Evolutionary conservation across 2,888 invertebrate species (phyloP).

Genomic region (Tortricodes alternella): DNA sequence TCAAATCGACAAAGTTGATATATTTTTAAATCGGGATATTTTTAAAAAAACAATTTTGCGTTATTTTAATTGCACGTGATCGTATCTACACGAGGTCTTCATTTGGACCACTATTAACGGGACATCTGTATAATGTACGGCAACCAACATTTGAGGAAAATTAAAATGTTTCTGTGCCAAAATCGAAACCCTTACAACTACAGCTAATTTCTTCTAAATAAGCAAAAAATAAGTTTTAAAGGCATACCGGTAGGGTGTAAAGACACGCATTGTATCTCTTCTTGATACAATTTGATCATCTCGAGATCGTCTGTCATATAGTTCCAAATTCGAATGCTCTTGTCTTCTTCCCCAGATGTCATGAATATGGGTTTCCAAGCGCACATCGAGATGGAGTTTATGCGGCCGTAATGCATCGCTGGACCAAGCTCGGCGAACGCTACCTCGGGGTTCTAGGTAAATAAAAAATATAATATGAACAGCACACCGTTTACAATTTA

Average conservation of each 20-base stretch:
- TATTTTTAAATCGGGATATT: too few relatives aligned
- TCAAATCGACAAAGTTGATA: too few relatives aligned
- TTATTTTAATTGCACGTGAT: too few relatives aligned
- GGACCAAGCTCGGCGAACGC: constrained; percentile 87
- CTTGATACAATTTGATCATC: constrained; percentile 90
- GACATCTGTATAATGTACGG: too few relatives aligned
- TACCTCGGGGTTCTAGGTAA: constrained; percentile 79
- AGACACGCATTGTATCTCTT: constrained; percentile 90
- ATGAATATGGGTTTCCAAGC: constrained; percentile 95
- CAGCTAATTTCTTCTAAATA: too few relatives aligned
- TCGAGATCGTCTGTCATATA: constrained; percentile 92
- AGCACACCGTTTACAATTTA: too few relatives aligned
- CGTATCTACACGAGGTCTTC: too few relatives aligned
- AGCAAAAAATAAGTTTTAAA: background rate
- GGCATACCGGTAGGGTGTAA: constrained; percentile 85
- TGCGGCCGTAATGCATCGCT: constrained; percentile 90
- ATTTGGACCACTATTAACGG: too few relatives aligned
- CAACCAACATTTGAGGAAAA: too few relatives aligned
- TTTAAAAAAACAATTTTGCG: too few relatives aligned
- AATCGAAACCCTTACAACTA: too few relatives aligned
- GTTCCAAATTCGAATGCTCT: constrained; percentile 95
- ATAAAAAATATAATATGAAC: too few relatives aligned
- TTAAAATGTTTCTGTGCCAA: background rate
- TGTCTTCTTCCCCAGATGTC: constrained; percentile 90
- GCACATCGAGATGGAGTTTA: constrained; percentile 91